Base-by-base conservation (phyloP, 2,888 invertebrate genomes). In the Eurois occulta region DNA sequence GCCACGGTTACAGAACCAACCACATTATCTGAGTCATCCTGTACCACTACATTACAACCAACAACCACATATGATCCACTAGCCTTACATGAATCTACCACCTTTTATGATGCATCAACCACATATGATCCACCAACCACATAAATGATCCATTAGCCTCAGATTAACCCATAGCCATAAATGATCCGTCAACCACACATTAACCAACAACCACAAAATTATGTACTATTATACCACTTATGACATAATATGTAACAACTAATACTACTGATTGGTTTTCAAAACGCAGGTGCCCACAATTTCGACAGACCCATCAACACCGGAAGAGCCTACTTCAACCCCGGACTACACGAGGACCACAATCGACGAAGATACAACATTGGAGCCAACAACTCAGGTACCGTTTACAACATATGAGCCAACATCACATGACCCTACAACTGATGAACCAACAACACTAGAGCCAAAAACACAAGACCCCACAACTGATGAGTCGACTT, bases 331-430 rank as follows among this genome's bases (percentile, higher is more conserved):
- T 3, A 52, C 81, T 24, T 43, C 76, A 6, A 21, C 18, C 32
- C 28, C 78, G 0, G 77, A 79, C 24, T 79, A 79, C 21, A 64
- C 77, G 4, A 65, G 35, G 16, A 79, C 79, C 0, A 78, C 79
- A 48, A 52, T 71, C n/a, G 65, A n/a, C 4, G 41, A 41, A 41
- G 65, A 60, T n/a, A n/a, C 62, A 28, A 76, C 76, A 58, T 35
- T 18, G 24, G 70, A 35, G 5, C 55, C 77, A 32, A 62, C 78
- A 16, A 72, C 82, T 66, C 38, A 74, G n/a, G 83, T 70, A 38
- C 24, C 21, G n/a, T 16, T 24, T 5, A 43, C 32, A 7, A 65
- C 38, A 58, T 16, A 64, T 24, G 10, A n/a, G 2, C 46, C 35
- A 6, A 52, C 38, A n/a, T n/a, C n/a, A n/a, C n/a, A n/a, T n/a